Evolutionary conservation across 2,888 invertebrate species (phyloP), one percentile per base, ranked within the genome.

Genomic region (Candidula unifasciata): DNA sequence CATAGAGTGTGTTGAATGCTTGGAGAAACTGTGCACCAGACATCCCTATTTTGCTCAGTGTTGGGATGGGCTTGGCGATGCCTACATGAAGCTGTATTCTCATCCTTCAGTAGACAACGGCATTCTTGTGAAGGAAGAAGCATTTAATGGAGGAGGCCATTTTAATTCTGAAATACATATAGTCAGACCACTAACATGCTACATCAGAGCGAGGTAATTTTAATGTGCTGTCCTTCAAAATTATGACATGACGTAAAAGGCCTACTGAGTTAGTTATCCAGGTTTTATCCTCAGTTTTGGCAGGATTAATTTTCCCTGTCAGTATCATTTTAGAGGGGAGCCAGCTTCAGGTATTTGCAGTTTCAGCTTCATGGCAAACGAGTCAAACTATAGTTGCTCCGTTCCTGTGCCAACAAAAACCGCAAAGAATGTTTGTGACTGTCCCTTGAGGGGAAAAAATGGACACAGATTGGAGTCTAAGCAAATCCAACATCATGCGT

Each of bases 41-140:
- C 86, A 86, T 30, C 66, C 82, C 30, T 73, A 83, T 37, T 83
- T 69, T 68, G 66, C 82, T 24, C 83, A 82, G 3, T 76, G 69
- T 35, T 86, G 86, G 86, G 24, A 68, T 27, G 74, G 85, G 21
- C 77, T 86, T 30, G 86, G 84, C 24, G 74, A 77, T 44, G 83
- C 83, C 16, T 85, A 85, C 74, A 35, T 16, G 21, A 18, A 80
- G 10, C 80, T 84, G 13, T 37, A 35, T 30, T 44, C 44, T 35
- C n/a, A 24, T 16, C 27, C 18, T 3, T 2, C 30, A 30, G 60
- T 2, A 76, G 44, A 30, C 18, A 33, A 33, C 21, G 60, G 3
- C 24, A 73, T 27, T n/a, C 73, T 24, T 52, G 18, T 13, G 27
- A 73, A 27, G 44, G 73, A 16, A n/a, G 44, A 73, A 73, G 2